Base-by-base conservation (phyloP, 2,797 vertebrate species). In the Artibeus jamaicensis region DNA sequence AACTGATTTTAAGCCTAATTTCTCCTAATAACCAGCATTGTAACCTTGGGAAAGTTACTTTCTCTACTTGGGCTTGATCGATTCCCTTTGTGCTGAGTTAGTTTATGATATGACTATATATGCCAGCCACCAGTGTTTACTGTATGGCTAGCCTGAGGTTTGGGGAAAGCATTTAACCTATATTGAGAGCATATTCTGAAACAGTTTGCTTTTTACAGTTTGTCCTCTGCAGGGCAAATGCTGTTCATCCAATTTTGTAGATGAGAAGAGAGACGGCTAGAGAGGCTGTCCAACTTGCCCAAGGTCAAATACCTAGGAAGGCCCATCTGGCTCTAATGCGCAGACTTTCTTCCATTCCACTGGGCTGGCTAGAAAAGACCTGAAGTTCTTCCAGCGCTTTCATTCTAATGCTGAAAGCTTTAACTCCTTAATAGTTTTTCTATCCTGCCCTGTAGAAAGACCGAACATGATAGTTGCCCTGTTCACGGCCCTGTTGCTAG, bases 291-390 rank as follows among this genome's bases (percentile, higher is more conserved):
- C 11, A 22, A 7, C 50, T 96, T 57, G 73, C 81, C 89, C 53
- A 94, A 95, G 93, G 95, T 96, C 96, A 96, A 68, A 84, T 89
- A 57, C n/a, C 70, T 62, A 37, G 46, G 42, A 67, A 93, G 95
- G 32, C 84, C 83, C 59, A 73, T 95, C 82, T 93, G 90, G 78
- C 83, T 89, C 22, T 57, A 15, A 21, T 50, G 67, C 84, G 73
- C 67, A 78, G 76, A 76, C 70, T 86, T 65, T 34, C 79, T 89
- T 95, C 79, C 67, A 65, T 95, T 93, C 39, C 65, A 37, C 71
- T 74, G 85, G 68, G 73, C 74, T 87, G 48, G 11, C 42, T 42
- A 9, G 37, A 73, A 92, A 81, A 86, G 50, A 70, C 88, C 37
- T 53, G 12, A 29, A 83, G 57, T 57, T 74, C 53, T 83, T 26